Base-by-base conservation (phyloP, 2,113 vertebrate species). In the Python bivittatus region DNA sequence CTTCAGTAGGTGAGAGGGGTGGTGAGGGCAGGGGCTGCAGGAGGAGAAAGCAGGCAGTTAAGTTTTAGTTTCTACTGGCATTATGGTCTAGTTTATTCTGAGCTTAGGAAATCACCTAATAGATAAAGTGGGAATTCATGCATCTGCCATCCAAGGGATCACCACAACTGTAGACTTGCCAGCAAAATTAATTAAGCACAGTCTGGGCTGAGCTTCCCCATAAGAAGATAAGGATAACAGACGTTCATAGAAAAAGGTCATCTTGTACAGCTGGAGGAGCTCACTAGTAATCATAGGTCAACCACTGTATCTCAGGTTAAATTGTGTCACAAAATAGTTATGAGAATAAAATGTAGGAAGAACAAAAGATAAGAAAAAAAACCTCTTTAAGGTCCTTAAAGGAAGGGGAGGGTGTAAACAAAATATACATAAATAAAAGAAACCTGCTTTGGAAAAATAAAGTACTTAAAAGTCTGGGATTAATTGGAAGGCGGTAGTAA, bases 21-120 rank as follows among this genome's bases (percentile, higher is more conserved):
- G 79, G 22, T 20, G 60, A 84, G 17, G 42, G 7, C 23, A 48
- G 8, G 15, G 91, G 56, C 92, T 93, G 88, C 60, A 93, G 29
- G 44, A 89, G 44, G 13, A 89, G 48, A 85, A 89, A 85, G 61
- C 52, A 87, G n/a, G 56, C n/a, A 57, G 54, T 89, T 89, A 89
- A n/a, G 57, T 29, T 84, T 48, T 25, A 64, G 0, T 25, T 38
- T 15, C 86, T 58, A 84, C 17, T 33, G n/a, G 20, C 54, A 53
- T 20, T 79, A 20, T n/a, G 38, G 15, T 23, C 54, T 58, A 61
- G 22, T 44, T 53, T 13, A 33, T 13, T 33, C 42, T 52, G 84
- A 54, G 60, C 33, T 44, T 54, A 54, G 12, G 22, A 53, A 56
- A 48, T 48, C 48, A 53, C 11, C 27, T 54, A 48, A 52, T 10